These are phyloP conservation scores for Zaprionus camerounensis DNA, from an alignment of 1,140 invertebrate species.

Conservation along the genomic window DNA sequence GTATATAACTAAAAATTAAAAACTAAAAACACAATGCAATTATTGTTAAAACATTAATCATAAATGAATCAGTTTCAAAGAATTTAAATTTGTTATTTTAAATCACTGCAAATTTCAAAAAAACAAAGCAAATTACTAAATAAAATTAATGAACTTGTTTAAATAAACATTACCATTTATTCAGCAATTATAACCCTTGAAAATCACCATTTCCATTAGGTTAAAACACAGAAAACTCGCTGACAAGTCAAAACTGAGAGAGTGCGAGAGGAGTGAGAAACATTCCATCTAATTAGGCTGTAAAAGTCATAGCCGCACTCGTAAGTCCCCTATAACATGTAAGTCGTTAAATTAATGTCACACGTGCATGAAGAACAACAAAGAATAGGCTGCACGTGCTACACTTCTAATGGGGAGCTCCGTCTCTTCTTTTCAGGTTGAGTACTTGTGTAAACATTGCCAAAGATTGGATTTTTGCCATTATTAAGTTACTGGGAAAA, in stretches of 20 bases:
- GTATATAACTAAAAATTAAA: background rate
- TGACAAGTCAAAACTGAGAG: background rate
- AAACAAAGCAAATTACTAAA: background rate
- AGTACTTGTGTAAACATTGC: background rate
- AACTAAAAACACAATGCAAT: background rate
- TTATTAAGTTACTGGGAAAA: background rate
- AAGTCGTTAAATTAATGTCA: constrained; percentile 3
- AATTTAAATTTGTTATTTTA: background rate
- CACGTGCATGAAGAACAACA: background rate
- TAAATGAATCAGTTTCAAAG: background rate
- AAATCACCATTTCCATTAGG: background rate
- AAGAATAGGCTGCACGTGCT: constrained; percentile 4
- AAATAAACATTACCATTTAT: background rate
- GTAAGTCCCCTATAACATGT: background rate
- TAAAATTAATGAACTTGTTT: background rate
- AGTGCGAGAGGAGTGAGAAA: background rate
- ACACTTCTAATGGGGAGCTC: background rate
- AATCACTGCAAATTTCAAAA: background rate
- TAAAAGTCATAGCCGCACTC: background rate
- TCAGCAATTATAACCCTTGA: background rate
- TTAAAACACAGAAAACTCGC: background rate
- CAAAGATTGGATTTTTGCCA: background rate
- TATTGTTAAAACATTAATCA: background rate
- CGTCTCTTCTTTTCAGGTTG: background rate
- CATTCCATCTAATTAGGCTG: background rate